Evolutionary conservation across 30 jellyfish, hydroid and myxozoan genomes (phyloP).

Genomic region (Chrysaora quinquecirrha): DNA sequence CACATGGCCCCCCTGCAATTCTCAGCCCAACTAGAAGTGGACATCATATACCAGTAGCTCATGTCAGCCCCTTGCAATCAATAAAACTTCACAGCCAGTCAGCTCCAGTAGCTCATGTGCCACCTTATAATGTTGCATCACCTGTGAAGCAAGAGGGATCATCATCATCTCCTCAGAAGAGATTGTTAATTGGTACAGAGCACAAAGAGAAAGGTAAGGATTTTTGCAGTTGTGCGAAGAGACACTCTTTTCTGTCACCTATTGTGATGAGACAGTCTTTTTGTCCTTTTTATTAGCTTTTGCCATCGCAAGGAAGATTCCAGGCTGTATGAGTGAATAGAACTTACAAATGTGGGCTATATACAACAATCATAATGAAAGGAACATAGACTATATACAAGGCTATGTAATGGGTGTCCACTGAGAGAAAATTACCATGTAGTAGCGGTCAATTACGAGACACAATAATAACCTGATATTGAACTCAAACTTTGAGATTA

Average conservation of each 20-base stretch:
- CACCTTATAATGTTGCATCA: slow-evolving; percentile 13
- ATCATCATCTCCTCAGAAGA: slow-evolving; percentile 8
- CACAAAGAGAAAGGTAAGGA: background rate
- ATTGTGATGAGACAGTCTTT: too few species aligned
- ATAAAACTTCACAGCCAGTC: slow-evolving; percentile 14
- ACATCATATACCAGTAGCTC: slow-evolving; percentile 70
- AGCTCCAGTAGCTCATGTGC: slow-evolving; percentile 17
- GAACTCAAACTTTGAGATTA: too few species aligned
- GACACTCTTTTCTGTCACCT: background rate
- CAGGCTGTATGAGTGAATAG: too few species aligned
- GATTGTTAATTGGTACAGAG: background rate
- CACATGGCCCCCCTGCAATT: background rate
- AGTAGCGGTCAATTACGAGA: too few species aligned
- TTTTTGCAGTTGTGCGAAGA: background rate
- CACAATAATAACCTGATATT: too few species aligned
- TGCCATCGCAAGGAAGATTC: too few species aligned
- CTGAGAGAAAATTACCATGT: too few species aligned
- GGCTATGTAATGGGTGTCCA: too few species aligned
- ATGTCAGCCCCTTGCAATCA: slow-evolving; percentile 61
- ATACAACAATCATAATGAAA: too few species aligned
- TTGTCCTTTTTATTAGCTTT: too few species aligned
- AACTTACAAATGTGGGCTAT: too few species aligned
- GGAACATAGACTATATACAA: too few species aligned
- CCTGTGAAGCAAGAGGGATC: background rate
- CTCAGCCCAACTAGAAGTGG: slow-evolving; percentile 72